Evolutionary conservation across 2,888 invertebrate genomes (phyloP).

Genomic region (Elgonia sp.): DNA sequence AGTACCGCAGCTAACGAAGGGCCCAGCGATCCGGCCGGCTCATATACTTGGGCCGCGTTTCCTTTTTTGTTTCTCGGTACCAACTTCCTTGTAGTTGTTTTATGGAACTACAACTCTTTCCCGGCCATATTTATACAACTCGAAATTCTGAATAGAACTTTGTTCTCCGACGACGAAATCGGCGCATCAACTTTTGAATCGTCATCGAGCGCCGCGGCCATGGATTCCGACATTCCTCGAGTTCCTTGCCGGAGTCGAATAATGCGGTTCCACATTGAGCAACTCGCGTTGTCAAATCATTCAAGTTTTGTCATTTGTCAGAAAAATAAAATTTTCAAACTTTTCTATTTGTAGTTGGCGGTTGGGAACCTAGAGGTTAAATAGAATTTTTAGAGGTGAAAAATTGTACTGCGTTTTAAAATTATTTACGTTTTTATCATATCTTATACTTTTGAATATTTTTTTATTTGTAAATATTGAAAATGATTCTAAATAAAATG

Average conservation of each 20-base stretch:
- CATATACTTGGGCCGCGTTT: conserved; percentile 67
- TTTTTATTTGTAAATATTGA: too few species aligned
- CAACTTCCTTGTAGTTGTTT: conserved; percentile 74
- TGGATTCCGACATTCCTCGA: conserved; percentile 51
- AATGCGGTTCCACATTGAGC: background rate
- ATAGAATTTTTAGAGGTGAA: too few species aligned
- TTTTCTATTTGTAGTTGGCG: background rate
- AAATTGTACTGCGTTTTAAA: too few species aligned
- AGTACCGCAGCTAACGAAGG: conserved; percentile 85
- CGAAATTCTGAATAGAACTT: conserved; percentile 70
- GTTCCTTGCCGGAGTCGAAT: conserved; percentile 18
- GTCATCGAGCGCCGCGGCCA: conserved; percentile 42
- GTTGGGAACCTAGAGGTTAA: too few species aligned
- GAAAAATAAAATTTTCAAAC: background rate
- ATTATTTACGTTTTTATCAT: too few species aligned
- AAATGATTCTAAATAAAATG: too few species aligned
- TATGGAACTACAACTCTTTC: conserved; percentile 74
- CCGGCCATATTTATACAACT: conserved; percentile 61
- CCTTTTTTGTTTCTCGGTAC: conserved; percentile 73
- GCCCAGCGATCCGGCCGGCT: conserved; percentile 77
- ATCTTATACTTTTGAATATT: too few species aligned
- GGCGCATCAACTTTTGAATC: conserved; percentile 66
- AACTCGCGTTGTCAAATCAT: conserved; percentile 17
- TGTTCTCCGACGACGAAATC: conserved; percentile 62
- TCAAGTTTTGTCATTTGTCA: conserved; percentile 14